Conservation (phyloP, 1,140 invertebrate species). For the Dreissena polymorpha region DNA sequence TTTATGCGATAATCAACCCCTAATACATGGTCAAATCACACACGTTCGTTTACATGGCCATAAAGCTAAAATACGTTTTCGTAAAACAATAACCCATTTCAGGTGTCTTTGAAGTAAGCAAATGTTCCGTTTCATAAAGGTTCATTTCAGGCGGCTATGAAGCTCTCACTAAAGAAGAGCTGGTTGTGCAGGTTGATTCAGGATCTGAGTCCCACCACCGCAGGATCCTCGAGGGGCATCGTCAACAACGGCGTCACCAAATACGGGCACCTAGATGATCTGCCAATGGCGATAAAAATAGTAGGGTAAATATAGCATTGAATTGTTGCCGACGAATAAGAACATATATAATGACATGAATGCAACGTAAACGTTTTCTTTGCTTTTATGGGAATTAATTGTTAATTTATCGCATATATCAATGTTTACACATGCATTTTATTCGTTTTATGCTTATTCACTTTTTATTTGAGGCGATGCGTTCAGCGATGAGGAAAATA, state of each 20-base stretch:
- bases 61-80: too few species aligned
- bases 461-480: too few species aligned
- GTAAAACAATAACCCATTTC: too few species aligned
- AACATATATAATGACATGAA: neutral
- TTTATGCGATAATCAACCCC: too few species aligned
- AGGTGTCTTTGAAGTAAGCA: too few species aligned
- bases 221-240: slow-evolving; percentile 27
- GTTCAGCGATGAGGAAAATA: neutral
- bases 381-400: neutral
- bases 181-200: slow-evolving; percentile 35
- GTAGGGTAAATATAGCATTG: slow-evolving; percentile 15
- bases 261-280: slow-evolving; percentile 41
- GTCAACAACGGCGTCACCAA: slow-evolving; percentile 38
- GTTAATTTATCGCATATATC: neutral
- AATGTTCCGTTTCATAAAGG: too few species aligned
- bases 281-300: slow-evolving; percentile 24
- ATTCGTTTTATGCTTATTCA: neutral
- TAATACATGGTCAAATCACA: too few species aligned
- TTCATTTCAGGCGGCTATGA: slow-evolving; percentile 10
- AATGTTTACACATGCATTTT: too few species aligned
- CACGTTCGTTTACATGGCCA: too few species aligned
- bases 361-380: neutral
- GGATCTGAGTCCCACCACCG: slow-evolving; percentile 41
- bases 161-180: slow-evolving; percentile 40
- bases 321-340: neutral